Base-by-base conservation (phyloP, 1,140 invertebrate genomes). In the Triops cancriformis region DNA sequence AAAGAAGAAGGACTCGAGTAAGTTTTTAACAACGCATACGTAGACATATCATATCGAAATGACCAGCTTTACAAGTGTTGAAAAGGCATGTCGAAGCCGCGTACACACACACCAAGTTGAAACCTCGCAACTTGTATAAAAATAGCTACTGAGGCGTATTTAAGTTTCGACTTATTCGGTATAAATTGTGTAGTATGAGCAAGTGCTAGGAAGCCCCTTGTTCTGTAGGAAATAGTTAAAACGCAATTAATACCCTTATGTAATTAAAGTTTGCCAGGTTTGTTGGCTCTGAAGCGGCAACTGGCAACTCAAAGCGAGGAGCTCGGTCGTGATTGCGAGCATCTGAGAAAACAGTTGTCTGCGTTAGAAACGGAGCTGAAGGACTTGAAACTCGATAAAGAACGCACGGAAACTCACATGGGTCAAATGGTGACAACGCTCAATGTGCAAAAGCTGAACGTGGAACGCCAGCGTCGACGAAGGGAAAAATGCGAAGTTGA, bases 331-430 rank as follows among this genome's bases (percentile, higher is more conserved):
- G 73, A 78, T 45, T 45, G 43, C 28, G 72, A 78, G 42, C 42
- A 23, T 9, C 27, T 73, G 9, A 73, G 27, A 18, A 72, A 74
- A 23, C 72, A 78, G n/a, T 43, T 73, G 26, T 14, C 74, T 12
- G 73, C 74, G 42, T 26, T 74, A 11, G 72, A 74, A 42, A 41
- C 72, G 6, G 77, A 78, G 51, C 77, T 78, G 5, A 73, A 78
- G 23, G 77, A 78, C 26, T 41, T 73, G n/a, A 78, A 73, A 26
- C 26, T 27, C 23, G 77, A 78, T 45, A 78, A 78, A 27, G 74
- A 74, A 42, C 72, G 73, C 1, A 31, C 74, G 37, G 77, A 78
- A 26, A 37, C 31, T 9, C 77, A 73, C 9, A 42, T 78, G 41
- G 18, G 43, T 28, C 77, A 78, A 73, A 45, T 78, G 42, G 41